Evolutionary conservation across 2,888 invertebrate genomes (phyloP).

Genomic region (Acholoe squamosa): DNA sequence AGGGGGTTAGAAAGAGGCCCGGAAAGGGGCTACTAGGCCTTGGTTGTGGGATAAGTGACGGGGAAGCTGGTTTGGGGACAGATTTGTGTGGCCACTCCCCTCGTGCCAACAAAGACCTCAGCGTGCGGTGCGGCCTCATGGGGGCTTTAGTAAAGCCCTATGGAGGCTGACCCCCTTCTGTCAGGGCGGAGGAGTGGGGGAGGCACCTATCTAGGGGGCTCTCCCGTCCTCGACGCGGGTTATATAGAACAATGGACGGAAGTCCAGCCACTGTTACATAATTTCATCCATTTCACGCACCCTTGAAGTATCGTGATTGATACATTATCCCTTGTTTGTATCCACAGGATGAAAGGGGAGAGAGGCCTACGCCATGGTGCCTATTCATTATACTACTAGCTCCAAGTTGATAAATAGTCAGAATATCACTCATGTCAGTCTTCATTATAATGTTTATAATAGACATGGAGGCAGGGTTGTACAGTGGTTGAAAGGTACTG

Average conservation of each 20-base stretch:
- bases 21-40: background rate
- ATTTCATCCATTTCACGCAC: conserved; percentile 20
- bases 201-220: background rate
- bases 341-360: background rate
- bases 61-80: background rate
- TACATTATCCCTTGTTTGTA: conserved; percentile 11
- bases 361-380: no score
- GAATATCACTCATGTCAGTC: background rate
- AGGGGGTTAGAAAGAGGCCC: background rate
- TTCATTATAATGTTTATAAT: background rate
- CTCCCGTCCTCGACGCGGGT: background rate
- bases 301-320: background rate
- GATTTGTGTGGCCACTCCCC: conserved; percentile 36
- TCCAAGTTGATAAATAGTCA: no score
- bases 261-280: background rate
- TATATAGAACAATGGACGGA: background rate
- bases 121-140: background rate
- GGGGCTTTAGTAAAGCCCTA: background rate
- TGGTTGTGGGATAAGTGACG: background rate
- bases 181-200: background rate
- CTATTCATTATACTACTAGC: no score
- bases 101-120: conserved; percentile 36
- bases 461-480: background rate
- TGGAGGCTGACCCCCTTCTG: background rate
- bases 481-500: conserved; percentile 3